Evolutionary conservation across 2,797 vertebrate genomes (phyloP).

Genomic region (Cheirogaleus major): DNA sequence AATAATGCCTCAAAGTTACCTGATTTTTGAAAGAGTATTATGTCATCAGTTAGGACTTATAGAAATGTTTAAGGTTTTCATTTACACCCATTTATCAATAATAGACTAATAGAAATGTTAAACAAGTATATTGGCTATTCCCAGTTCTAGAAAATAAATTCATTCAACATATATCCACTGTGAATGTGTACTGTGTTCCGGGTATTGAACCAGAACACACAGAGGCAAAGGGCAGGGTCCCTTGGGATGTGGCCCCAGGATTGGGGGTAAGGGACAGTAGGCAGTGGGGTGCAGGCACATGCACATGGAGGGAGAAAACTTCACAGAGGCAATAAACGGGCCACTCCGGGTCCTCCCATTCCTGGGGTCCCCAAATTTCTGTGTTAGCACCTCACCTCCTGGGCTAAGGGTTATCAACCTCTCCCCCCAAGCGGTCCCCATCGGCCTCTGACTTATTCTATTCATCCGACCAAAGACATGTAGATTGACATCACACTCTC

Average conservation of each 20-base stretch:
- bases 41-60: not conserved
- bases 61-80: not conserved
- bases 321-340: not conserved
- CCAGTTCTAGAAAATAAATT: not conserved
- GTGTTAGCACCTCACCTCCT: not conserved
- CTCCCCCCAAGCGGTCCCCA: fast-evolving
- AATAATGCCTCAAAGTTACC: not conserved
- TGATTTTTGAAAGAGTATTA: not conserved
- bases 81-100: not conserved
- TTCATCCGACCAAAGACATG: not conserved
- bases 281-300: not conserved
- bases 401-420: not conserved
- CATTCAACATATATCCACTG: not conserved
- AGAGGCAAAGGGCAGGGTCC: not conserved
- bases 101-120: not conserved
- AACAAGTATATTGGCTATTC: not conserved
- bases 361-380: not conserved
- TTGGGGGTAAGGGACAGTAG: not conserved
- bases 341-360: not conserved
- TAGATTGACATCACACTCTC: not conserved
- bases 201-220: not conserved
- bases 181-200: not conserved
- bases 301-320: not conserved
- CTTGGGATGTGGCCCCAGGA: not conserved
- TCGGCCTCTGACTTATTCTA: not conserved